These are phyloP conservation scores for Heliconius hermathena DNA, from an alignment of 1,140 invertebrate genomes.

Conservation along the genomic window DNA sequence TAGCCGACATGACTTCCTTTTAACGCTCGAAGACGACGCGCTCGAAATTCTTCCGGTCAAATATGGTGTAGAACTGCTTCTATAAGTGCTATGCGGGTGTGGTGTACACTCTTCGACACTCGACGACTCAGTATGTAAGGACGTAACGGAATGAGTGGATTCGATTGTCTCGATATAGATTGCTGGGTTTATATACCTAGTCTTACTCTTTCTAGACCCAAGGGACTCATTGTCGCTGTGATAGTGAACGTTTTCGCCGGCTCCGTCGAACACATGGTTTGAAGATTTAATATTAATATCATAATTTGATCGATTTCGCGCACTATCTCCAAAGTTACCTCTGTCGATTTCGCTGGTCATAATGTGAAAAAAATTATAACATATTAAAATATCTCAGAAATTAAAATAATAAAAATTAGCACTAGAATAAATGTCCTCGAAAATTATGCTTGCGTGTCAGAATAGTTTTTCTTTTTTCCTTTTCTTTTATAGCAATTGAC, in stretches of 20 bases:
- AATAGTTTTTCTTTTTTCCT: background rate
- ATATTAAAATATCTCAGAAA: slow-evolving; percentile 37
- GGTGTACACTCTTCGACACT: slow-evolving; percentile 65
- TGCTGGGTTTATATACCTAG: slow-evolving; percentile 75
- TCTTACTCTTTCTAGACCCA: slow-evolving; percentile 66
- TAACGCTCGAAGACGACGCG: slow-evolving; percentile 62
- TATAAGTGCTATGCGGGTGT: slow-evolving; percentile 68
- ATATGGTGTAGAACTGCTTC: slow-evolving; percentile 73
- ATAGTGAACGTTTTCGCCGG: slow-evolving; percentile 71
- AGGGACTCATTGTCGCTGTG: slow-evolving; percentile 72
- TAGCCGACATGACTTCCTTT: slow-evolving; percentile 69
- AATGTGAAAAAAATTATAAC: slow-evolving; percentile 45
- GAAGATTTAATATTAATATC: slow-evolving; percentile 55
- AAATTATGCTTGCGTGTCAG: slow-evolving; percentile 1
- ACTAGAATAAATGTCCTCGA: slow-evolving; percentile 18
- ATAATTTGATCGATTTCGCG: slow-evolving; percentile 49
- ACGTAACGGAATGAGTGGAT: slow-evolving; percentile 64
- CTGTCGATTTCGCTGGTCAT: slow-evolving; percentile 68
- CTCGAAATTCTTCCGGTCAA: slow-evolving; percentile 65
- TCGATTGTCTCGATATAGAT: slow-evolving; percentile 71
- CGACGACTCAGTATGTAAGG: slow-evolving; percentile 60
- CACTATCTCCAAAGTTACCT: slow-evolving; percentile 69
- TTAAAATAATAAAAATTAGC: slow-evolving; percentile 19
- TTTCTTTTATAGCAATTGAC: background rate
- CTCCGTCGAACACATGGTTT: slow-evolving; percentile 71